Conservation (phyloP, 2,797 vertebrate species). For the Vipera latastei region DNA sequence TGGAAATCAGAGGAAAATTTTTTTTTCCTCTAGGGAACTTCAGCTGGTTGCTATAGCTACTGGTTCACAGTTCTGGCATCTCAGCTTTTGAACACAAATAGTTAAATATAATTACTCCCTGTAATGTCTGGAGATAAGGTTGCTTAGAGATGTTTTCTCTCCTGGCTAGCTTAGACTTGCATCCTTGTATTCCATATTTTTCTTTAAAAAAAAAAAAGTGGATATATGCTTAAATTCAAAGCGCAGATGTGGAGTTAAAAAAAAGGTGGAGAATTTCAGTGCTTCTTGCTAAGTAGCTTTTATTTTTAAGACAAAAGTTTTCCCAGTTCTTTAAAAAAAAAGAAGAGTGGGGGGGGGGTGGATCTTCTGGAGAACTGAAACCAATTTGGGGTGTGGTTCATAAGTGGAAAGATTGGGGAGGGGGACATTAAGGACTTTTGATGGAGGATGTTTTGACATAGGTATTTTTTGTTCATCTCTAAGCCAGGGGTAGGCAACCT, state of each 20-base stretch:
- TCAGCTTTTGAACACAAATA: conserved; percentile 37
- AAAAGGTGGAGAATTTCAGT: not conserved
- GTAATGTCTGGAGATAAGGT: not conserved
- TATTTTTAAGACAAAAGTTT: not conserved
- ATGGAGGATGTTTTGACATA: not conserved
- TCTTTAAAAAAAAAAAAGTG: accelerated
- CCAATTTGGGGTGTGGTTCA: not conserved
- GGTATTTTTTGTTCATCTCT: not conserved
- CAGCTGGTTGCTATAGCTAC: conserved; percentile 67
- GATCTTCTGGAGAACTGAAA: not conserved
- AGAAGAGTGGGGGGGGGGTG: not conserved
- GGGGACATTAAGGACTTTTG: not conserved
- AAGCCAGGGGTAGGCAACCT: not conserved
- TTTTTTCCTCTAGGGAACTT: conserved; percentile 45
- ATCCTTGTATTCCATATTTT: not conserved
- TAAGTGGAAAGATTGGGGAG: not conserved
- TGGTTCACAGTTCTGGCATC: conserved; percentile 35
- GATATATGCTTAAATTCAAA: not conserved
- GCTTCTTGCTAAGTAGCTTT: not conserved
- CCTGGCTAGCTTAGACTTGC: not conserved
- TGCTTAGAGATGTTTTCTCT: conserved; percentile 16
- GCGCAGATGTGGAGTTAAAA: not conserved
- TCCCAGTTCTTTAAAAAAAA: not conserved
- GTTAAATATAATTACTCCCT: conserved; percentile 29
- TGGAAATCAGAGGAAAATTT: conserved; percentile 21